phyloP scores from a whole-genome alignment of 2,888 invertebrate species.

The Panorpa germanica region DNA sequence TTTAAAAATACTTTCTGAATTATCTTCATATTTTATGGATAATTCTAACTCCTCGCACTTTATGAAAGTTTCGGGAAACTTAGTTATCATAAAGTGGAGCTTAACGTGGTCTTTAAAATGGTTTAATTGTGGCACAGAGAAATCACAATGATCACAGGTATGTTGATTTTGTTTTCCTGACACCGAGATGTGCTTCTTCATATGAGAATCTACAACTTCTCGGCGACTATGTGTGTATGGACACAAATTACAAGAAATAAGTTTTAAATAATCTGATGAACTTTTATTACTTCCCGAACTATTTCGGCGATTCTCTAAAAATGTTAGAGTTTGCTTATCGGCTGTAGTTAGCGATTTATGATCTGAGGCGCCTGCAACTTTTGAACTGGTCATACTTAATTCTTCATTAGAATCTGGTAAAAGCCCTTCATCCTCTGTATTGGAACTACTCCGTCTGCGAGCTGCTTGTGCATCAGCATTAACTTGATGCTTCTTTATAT shows the following conservation, averaged over 20 bases:
- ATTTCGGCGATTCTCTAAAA: too few species aligned
- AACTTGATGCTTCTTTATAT: conserved; percentile 59
- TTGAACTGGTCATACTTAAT: too few species aligned
- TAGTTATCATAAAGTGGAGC: conserved; percentile 63
- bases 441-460: conserved; percentile 21
- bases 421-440: conserved; percentile 19
- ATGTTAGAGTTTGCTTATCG: conserved; percentile 14
- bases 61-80: too few species aligned
- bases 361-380: too few species aligned
- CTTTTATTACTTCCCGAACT: too few species aligned
- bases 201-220: conserved; percentile 56
- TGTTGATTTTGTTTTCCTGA: conserved; percentile 36
- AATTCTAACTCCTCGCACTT: too few species aligned
- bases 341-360: too few species aligned
- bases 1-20: too few species aligned
- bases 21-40: too few species aligned
- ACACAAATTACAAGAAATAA: conserved; percentile 65
- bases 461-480: conserved; percentile 45
- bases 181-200: conserved; percentile 47
- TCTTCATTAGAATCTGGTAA: conserved; percentile 18
- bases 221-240: conserved; percentile 59
- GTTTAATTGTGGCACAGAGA: conserved; percentile 53
- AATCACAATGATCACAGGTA: conserved; percentile 68
- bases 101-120: conserved; percentile 62
- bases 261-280: too few species aligned